Evolutionary conservation across 2,113 vertebrate species (phyloP), one percentile per base, ranked within the genome.

Genomic region (Hemibagrus wyckioides): DNA sequence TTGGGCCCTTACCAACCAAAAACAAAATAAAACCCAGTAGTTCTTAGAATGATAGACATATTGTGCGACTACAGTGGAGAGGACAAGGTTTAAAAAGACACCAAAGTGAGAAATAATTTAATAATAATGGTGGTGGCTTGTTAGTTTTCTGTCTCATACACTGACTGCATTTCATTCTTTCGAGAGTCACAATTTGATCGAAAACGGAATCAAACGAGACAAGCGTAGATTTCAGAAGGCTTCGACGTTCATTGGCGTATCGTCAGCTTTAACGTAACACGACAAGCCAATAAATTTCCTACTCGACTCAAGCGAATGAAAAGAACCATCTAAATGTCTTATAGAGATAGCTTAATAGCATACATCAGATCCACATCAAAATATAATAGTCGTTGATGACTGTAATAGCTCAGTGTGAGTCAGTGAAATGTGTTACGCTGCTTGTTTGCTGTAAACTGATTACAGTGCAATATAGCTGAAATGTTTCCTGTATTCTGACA

Each of bases 191-290:
- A 80, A 80, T 83, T 83, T 86, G 61, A 90, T 86, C 52, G 83
- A 75, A 85, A 67, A 54, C 81, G 77, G 77, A 77, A 67, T 82
- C 67, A 82, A 57, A 87, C 15, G 79, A 85, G 69, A 85, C 61
- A 65, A 50, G 39, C 33, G 19, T 39, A 65, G 52, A 52, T 83
- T 71, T 76, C 80, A 15, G 63, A 79, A 52, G 52, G 28, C 80
- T 61, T 65, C 3, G 7, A 9, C 23, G 19, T 84, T 79, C 23
- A 56, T 48, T 77, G 0, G 33, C 11, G 36, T 44, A 75, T 21
- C 76, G 25, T 36, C 67, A 89, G 76, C 82, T 80, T 65, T 90
- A 89, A 92, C 89, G 41, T 56, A 41, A 87, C 77, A 85, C 86
- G 87, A 82, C 87, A 77, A 85, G 65, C 30, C 28, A 81, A 61